Conservation (phyloP, 1,140 invertebrate genomes). For the Solen grandis region DNA sequence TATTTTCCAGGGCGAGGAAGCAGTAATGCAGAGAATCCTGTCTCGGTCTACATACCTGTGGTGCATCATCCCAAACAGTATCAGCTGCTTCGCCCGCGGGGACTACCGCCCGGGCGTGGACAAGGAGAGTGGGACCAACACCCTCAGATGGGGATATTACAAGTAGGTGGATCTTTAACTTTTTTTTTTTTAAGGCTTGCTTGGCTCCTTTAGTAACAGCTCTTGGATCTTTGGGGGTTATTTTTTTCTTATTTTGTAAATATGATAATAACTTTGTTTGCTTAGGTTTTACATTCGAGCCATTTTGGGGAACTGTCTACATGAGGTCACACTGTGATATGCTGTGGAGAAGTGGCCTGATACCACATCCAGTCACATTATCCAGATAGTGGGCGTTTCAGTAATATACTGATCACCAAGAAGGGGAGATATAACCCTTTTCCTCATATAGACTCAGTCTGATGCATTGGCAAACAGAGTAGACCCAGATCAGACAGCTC, state of each 20-base stretch:
- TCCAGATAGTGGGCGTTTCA: too few species aligned
- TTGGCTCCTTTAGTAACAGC: neutral
- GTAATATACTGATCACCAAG: too few species aligned
- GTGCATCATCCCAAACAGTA: conserved; percentile 43
- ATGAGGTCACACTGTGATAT: neutral
- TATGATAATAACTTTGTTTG: too few species aligned
- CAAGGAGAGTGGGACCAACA: conserved; percentile 32
- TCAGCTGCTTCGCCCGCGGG: conserved; percentile 38
- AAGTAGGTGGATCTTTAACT: neutral
- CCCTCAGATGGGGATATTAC: conserved; percentile 38
- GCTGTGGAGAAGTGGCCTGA: neutral
- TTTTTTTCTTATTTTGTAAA: too few species aligned
- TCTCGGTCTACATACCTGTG: conserved; percentile 39
- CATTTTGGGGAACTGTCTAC: neutral
- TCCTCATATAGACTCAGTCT: too few species aligned
- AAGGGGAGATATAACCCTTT: too few species aligned
- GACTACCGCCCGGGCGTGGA: conserved; percentile 39
- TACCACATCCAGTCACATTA: too few species aligned
- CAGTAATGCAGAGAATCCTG: conserved; percentile 23
- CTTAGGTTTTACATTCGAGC: too few species aligned
- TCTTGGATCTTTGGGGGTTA: neutral
- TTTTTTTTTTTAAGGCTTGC: neutral
- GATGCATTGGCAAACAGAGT: too few species aligned
- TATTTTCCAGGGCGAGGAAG: conserved; percentile 16
- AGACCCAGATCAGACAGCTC: too few species aligned